Evolutionary conservation across 2,797 vertebrate genomes (phyloP).

Genomic region (Potorous gilbertii): DNA sequence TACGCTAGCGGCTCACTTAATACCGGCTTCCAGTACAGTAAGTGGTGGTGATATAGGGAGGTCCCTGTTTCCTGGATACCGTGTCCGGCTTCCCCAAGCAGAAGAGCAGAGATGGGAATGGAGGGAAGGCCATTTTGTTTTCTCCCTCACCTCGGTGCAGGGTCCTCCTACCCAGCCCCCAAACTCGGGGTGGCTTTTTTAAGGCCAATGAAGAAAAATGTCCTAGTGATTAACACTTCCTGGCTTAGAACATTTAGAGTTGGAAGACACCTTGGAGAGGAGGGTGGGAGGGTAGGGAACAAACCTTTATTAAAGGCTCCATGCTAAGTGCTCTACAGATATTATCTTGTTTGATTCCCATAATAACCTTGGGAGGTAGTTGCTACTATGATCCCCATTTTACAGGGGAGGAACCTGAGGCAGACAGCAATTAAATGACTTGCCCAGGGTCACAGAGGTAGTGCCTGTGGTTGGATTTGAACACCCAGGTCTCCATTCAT

Average conservation of each 20-base stretch:
- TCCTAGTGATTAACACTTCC: not conserved
- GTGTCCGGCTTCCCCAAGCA: conserved; percentile 65
- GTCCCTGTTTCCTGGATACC: conserved; percentile 68
- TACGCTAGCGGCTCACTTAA: conserved; percentile 75
- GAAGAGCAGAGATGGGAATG: conserved; percentile 17
- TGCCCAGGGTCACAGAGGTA: not conserved
- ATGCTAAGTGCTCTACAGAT: not conserved
- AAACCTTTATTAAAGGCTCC: not conserved
- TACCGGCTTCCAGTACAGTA: conserved; percentile 81
- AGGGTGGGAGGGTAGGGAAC: not conserved
- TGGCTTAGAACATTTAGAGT: not conserved
- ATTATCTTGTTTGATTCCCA: not conserved
- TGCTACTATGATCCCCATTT: not conserved
- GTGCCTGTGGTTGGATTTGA: not conserved
- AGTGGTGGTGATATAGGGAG: conserved; percentile 77
- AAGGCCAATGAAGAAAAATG: not conserved
- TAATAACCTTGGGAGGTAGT: not conserved
- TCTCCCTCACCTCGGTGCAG: conserved; percentile 27
- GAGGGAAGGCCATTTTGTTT: conserved; percentile 47
- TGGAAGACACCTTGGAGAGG: not conserved
- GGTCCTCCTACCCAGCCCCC: not conserved
- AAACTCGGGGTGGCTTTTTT: not conserved
- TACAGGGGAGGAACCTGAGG: not conserved
- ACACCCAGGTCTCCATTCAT: not conserved
- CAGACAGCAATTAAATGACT: not conserved